These are phyloP conservation scores for Ctenosaura bakeri DNA, from an alignment of 2,797 vertebrate species.

Conservation along the genomic window DNA sequence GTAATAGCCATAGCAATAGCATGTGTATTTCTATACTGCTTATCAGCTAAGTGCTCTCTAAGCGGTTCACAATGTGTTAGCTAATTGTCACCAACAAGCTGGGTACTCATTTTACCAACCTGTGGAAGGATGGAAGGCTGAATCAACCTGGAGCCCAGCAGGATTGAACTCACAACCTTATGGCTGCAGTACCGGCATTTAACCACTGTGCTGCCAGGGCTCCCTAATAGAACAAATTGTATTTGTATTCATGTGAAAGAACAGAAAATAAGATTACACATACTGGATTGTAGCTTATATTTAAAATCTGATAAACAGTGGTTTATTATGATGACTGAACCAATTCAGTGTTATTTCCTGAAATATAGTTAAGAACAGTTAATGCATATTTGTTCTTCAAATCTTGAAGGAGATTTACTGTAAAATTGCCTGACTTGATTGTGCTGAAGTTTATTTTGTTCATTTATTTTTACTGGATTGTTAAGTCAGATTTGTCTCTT, in stretches of 20 bases:
- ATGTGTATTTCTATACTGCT: too few relatives aligned
- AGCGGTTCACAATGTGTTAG: too few relatives aligned
- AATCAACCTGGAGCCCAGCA: too few relatives aligned
- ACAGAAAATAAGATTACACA: neutral
- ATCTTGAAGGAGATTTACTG: neutral
- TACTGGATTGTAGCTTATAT: neutral
- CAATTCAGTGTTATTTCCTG: neutral
- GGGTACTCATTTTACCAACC: too few relatives aligned
- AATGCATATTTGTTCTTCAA: slow-evolving; percentile 14
- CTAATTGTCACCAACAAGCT: too few relatives aligned
- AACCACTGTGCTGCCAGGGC: too few relatives aligned
- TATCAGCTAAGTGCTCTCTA: too few relatives aligned
- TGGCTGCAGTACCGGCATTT: too few relatives aligned
- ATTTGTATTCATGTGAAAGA: neutral
- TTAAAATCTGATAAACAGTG: neutral
- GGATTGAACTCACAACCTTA: too few relatives aligned
- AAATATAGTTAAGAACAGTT: slow-evolving; percentile 10
- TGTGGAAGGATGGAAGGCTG: too few relatives aligned
- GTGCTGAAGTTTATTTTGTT: neutral
- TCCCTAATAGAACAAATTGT: neutral
- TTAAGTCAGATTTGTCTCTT: neutral
- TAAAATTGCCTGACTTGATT: neutral
- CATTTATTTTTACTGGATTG: neutral
- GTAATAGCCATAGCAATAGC: too few relatives aligned
- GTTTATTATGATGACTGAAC: slow-evolving; percentile 4